Conservation (phyloP, 2,888 invertebrate genomes). For the Caenorhabditis imperialis region DNA sequence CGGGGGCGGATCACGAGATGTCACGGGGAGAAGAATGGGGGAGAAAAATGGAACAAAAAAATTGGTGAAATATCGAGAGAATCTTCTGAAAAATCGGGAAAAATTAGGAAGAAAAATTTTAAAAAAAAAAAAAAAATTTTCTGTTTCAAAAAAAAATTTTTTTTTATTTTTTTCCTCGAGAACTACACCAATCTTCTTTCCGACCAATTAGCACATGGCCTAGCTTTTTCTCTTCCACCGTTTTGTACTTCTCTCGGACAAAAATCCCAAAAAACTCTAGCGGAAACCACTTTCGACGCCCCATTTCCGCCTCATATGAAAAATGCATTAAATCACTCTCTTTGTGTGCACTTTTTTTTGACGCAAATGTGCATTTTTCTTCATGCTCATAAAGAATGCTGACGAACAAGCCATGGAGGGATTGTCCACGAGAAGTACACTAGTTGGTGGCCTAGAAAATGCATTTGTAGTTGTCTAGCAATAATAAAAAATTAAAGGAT, state of each 20-base stretch:
- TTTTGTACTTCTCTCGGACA: too few species aligned
- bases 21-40: slow-evolving; percentile 19
- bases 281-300: too few species aligned
- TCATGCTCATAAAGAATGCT: slow-evolving; percentile 34
- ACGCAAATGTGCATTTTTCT: slow-evolving; percentile 21
- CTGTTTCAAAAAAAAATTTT: not conserved
- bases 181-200: too few species aligned
- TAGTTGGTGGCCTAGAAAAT: too few species aligned
- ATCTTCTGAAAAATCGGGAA: not conserved
- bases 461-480: too few species aligned
- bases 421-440: too few species aligned
- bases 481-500: too few species aligned
- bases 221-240: not conserved
- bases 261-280: too few species aligned
- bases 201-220: too few species aligned
- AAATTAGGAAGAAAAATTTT: not conserved
- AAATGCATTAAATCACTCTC: slow-evolving; percentile 44
- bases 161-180: too few species aligned
- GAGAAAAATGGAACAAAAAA: slow-evolving; percentile 31
- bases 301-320: slow-evolving; percentile 27
- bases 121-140: not conserved
- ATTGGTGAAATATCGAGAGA: too few species aligned
- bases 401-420: slow-evolving; percentile 10
- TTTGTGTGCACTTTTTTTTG: slow-evolving; percentile 29
- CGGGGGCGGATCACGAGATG: slow-evolving; percentile 33